phyloP scores from a whole-genome alignment of 2,888 invertebrate species.

The Aphrophora alni region DNA sequence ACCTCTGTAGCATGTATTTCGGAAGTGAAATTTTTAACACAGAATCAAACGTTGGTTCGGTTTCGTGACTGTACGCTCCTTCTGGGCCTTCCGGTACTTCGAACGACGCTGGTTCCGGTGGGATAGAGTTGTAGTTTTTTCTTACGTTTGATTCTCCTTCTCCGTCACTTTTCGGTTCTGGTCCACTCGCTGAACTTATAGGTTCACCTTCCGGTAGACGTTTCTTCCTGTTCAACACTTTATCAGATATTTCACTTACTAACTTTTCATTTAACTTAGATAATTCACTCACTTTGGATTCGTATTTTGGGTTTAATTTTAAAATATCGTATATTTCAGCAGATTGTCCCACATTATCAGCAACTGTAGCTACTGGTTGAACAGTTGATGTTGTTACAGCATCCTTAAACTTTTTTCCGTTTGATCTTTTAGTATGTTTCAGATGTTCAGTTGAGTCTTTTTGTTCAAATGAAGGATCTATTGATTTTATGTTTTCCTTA shows the following conservation, averaged over 20 bases:
- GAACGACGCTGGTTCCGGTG: conserved; percentile 53
- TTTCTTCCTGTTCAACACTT: conserved; percentile 8
- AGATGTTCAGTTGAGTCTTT: background rate
- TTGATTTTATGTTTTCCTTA: conserved; percentile 14
- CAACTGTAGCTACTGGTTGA: background rate
- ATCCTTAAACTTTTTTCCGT: background rate
- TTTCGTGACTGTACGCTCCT: conserved; percentile 71
- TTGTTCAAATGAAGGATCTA: background rate
- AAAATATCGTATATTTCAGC: conserved; percentile 23
- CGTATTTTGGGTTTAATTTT: conserved; percentile 22
- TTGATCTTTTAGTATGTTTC: background rate
- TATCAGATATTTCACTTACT: background rate
- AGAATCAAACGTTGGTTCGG: conserved; percentile 69
- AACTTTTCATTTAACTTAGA: background rate
- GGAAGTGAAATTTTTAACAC: conserved; percentile 69
- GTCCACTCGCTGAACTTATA: background rate
- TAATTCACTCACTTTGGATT: background rate
- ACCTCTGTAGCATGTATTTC: conserved; percentile 70
- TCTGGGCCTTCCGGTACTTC: conserved; percentile 59
- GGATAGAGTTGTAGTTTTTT: conserved; percentile 52
- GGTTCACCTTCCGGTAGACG: conserved; percentile 13
- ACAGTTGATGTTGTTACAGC: background rate
- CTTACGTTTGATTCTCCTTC: conserved; percentile 46
- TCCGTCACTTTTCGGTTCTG: conserved; percentile 49
- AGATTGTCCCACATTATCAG: background rate